phyloP scores from a whole-genome alignment of 2,797 vertebrate genomes.

The Trichosurus vulpecula region DNA sequence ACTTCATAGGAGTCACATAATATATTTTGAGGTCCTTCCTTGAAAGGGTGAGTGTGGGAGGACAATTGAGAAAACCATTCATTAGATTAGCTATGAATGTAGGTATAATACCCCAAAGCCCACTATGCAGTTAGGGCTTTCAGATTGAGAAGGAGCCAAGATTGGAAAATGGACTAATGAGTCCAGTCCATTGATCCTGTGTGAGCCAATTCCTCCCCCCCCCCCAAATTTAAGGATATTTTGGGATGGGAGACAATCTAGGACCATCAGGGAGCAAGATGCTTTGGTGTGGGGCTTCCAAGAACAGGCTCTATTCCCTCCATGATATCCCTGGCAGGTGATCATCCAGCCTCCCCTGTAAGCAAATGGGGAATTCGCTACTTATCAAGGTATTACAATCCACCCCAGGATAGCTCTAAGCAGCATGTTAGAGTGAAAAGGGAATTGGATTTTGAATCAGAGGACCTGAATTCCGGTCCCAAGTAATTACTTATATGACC shows the following conservation, averaged over 20 bases:
- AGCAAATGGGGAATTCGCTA: not conserved
- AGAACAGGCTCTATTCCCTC: not conserved
- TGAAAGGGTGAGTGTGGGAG: not conserved
- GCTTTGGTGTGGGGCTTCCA: not conserved
- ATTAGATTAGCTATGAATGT: not conserved
- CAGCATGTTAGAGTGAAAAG: not conserved
- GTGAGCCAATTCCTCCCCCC: not conserved
- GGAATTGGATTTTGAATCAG: not conserved
- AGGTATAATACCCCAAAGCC: not conserved
- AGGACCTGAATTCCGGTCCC: not conserved
- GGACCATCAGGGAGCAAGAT: not conserved
- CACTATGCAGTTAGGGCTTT: not conserved
- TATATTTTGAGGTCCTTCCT: not conserved
- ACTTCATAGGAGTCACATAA: not conserved
- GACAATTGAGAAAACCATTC: not conserved
- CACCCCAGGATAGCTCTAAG: not conserved
- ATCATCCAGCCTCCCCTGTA: not conserved
- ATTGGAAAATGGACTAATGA: not conserved
- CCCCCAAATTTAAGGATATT: not conserved
- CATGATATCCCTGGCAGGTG: not conserved
- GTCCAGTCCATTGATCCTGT: not conserved
- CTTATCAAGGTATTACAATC: not conserved
- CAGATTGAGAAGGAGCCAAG: not conserved
- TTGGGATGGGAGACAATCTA: not conserved
- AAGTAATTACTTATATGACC: not conserved